Evolutionary conservation across 2,113 vertebrate genomes (phyloP), one percentile per base, ranked within the genome.

Genomic region (Serinus canaria): DNA sequence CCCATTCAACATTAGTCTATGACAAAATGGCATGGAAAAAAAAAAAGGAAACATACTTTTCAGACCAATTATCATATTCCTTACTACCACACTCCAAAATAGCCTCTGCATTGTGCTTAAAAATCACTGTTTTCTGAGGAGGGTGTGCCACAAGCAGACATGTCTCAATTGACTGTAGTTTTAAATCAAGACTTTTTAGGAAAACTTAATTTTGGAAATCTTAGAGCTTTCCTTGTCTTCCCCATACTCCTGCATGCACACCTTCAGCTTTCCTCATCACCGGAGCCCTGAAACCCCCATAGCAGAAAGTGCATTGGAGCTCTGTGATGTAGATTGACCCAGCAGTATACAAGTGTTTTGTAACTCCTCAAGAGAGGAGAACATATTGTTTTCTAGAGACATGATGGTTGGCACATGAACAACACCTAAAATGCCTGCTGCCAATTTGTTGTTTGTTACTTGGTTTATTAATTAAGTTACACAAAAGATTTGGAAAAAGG

Each of bases 401-500:
- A 94, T 2, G 60, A 79, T 19, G 92, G 95, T 58, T 97, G 96
- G 95, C 95, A 96, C 95, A 94, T 35, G 90, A 94, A 95, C 94
- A 96, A 76, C 95, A 95, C 88, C 96, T 96, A 64, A 96, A 94
- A 95, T 94, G 86, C 94, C 93, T 96, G 93, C 95, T 96, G 96
- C 96, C 93, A 96, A 96, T 95, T 91, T 85, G 94, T 94, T 97
- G 95, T 96, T 96, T 96, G 94, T 91, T 94, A 87, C 94, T 96
- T 75, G 77, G 94, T 95, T 97, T 96, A 95, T 97, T 96, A 97
- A 97, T 97, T 96, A 96, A 96, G 96, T 90, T 93, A 95, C 90
- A 96, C 95, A 97, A 97, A 96, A 96, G 95, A 81, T 90, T 50
- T 96, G 96, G 96, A 66, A 92, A 89, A 87, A n/a, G 69, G 67